A percentile compares a stretch with the other conserved stretches of the same genome.
Evolutionary conservation across 2,888 invertebrate genomes (phyloP).

Genomic region (Cataglyphis livida): DNA sequence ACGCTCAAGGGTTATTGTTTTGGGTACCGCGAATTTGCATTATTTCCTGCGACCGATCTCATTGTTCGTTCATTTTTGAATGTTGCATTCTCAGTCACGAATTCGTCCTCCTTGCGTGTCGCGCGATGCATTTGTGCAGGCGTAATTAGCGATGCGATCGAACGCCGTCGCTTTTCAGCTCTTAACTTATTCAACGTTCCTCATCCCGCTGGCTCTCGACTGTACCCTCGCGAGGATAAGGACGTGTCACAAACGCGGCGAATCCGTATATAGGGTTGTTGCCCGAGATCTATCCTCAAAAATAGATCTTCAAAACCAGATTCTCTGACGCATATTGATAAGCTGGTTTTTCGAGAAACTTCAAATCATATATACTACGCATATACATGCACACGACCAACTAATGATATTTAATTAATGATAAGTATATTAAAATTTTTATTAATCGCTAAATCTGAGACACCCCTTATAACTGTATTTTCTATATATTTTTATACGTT

Average conservation of each 20-base stretch:
- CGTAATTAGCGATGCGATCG: slow-evolving; percentile 73
- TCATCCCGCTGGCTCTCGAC: slow-evolving; percentile 27
- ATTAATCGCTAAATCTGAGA: neutral
- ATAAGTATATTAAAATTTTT: neutral
- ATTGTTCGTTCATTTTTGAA: slow-evolving; percentile 73
- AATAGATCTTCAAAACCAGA: slow-evolving; percentile 36
- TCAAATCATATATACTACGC: neutral
- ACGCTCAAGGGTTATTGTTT: slow-evolving; percentile 76
- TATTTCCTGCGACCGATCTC: slow-evolving; percentile 71
- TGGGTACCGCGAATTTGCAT: slow-evolving; percentile 74
- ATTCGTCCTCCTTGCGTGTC: slow-evolving; percentile 68
- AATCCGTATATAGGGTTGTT: slow-evolving; percentile 6
- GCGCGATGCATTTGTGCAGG: slow-evolving; percentile 70
- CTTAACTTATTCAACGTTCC: slow-evolving; percentile 54
- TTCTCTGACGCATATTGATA: slow-evolving; percentile 18
- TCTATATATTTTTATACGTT: neutral
- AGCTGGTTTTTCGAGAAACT: neutral
- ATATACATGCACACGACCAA: neutral
- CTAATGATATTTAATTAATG: neutral
- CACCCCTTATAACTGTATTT: neutral
- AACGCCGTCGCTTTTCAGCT: slow-evolving; percentile 66
- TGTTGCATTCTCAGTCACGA: slow-evolving; percentile 71
- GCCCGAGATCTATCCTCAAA: neutral
- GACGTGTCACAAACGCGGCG: slow-evolving; percentile 20
- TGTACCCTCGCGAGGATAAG: slow-evolving; percentile 32